phyloP scores from a whole-genome alignment of 2,113 vertebrate genomes.

The Chamaetylas fuelleborni region DNA sequence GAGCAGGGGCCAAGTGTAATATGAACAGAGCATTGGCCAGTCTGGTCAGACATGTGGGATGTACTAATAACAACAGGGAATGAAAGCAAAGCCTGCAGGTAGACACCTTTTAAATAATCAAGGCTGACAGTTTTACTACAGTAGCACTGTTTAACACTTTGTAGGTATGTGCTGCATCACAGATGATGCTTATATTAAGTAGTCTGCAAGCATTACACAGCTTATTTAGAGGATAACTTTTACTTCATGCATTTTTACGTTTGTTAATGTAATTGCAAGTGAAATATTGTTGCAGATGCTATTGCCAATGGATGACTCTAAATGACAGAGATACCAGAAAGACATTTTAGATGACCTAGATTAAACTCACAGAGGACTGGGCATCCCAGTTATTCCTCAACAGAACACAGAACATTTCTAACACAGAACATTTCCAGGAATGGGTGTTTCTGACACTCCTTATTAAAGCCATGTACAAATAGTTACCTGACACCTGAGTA shows the following conservation, averaged over 20 bases:
- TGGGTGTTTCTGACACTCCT: neutral
- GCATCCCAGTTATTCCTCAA: neutral
- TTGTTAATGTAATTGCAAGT: neutral
- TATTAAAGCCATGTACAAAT: neutral
- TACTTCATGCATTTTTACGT: neutral
- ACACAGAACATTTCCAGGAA: neutral
- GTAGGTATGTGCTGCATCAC: slow-evolving; percentile 21
- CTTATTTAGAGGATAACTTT: neutral
- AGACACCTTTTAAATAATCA: slow-evolving; percentile 61
- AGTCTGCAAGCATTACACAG: neutral
- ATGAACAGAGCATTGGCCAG: neutral
- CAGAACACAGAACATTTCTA: neutral
- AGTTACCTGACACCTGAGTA: neutral
- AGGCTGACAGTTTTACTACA: slow-evolving; percentile 57
- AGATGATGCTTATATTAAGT: neutral
- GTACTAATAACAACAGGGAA: slow-evolving; percentile 17
- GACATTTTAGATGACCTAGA: neutral
- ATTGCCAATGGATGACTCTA: neutral
- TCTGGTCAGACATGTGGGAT: slow-evolving; percentile 34
- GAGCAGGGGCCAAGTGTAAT: slow-evolving; percentile 13
- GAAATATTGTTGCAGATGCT: neutral
- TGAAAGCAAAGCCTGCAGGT: slow-evolving; percentile 38
- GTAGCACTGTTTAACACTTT: slow-evolving; percentile 49
- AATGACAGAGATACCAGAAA: neutral
- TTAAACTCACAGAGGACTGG: neutral